Conservation (phyloP, 2,113 vertebrate species). For the Neodon shergylaensis region DNA sequence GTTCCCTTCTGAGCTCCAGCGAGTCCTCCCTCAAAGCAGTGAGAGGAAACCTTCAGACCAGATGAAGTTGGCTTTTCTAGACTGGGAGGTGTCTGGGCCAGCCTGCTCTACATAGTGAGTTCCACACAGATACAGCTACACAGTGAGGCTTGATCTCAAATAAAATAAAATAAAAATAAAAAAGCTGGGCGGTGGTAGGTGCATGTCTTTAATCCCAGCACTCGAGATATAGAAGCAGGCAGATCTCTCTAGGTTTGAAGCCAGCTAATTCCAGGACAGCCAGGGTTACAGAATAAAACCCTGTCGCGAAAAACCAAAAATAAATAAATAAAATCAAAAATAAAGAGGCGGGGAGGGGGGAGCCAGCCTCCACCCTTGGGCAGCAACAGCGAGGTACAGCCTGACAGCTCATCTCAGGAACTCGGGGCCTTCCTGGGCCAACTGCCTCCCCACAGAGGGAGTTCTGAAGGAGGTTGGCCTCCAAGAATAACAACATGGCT, state of each 20-base stretch:
- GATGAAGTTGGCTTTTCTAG: neutral
- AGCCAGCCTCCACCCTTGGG: neutral
- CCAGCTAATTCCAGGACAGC: too few species aligned
- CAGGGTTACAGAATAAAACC: too few species aligned
- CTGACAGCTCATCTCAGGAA: neutral
- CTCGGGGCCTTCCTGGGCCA: neutral
- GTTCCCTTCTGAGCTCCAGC: neutral
- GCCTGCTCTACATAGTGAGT: neutral
- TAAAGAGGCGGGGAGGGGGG: neutral
- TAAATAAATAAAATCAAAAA: neutral
- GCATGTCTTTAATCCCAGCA: too few species aligned
- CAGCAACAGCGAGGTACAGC: neutral
- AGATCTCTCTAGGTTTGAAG: too few species aligned
- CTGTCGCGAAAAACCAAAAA: too few species aligned
- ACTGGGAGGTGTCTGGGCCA: neutral
- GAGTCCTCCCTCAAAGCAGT: slow-evolving; percentile 9
- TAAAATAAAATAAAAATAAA: too few species aligned
- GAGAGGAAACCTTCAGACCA: neutral
- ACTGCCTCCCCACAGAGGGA: neutral
- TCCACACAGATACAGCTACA: too few species aligned
- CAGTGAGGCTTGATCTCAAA: too few species aligned
- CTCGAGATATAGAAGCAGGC: too few species aligned
- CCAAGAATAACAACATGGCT: neutral
- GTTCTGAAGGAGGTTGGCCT: neutral
- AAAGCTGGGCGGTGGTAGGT: too few species aligned